Evolutionary conservation across 2,888 invertebrate species (phyloP).

Genomic region (Cephus spinipes): DNA sequence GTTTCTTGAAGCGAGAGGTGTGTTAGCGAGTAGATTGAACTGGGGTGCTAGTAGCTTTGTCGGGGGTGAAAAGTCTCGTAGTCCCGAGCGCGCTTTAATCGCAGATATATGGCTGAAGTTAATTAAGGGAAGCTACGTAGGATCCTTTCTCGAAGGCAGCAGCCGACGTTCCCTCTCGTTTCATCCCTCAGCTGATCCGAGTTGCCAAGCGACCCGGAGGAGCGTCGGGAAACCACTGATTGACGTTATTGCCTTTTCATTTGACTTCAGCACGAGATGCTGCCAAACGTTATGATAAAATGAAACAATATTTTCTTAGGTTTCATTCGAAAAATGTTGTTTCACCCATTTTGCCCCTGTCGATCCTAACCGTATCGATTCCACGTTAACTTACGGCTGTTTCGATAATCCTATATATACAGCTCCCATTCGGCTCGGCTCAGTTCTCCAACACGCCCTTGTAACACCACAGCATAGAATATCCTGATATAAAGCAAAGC

Average conservation of each 20-base stretch:
- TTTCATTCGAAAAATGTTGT: neutral
- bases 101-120: neutral
- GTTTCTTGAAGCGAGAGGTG: neutral
- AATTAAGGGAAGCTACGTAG: constrained; percentile 20
- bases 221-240: constrained; percentile 17
- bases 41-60: neutral
- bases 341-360: neutral
- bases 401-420: neutral
- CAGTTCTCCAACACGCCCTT: too few species aligned
- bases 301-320: neutral
- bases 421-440: too few species aligned
- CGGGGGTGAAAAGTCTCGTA: neutral
- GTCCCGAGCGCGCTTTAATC: neutral
- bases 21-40: neutral
- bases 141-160: neutral
- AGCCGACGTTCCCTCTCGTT: neutral
- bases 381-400: neutral
- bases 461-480: neutral
- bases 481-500: neutral
- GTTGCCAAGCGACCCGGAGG: neutral
- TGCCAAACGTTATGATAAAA: neutral
- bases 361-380: neutral
- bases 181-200: neutral
- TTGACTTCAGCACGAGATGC: constrained; percentile 17
- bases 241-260: constrained; percentile 35